Percentiles rank a stretch among this genome's conserved stretches.
phyloP scores from a whole-genome alignment of 2,113 vertebrate species.

The Arenaria interpres region DNA sequence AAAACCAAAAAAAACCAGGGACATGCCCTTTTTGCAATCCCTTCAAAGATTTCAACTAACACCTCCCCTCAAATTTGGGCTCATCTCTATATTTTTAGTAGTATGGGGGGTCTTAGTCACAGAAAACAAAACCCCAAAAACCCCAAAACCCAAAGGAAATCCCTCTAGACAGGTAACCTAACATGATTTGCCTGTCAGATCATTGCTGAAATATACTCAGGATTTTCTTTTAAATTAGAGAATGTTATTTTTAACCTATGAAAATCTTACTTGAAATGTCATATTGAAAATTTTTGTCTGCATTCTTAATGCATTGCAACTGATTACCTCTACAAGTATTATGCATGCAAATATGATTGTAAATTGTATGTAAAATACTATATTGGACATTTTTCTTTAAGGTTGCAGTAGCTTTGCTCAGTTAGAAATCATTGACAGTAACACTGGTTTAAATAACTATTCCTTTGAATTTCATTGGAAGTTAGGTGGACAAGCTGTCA shows the following conservation, averaged over 20 bases:
- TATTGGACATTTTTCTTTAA: neutral
- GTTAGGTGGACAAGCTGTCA: neutral
- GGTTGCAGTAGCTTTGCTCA: neutral
- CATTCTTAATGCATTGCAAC: neutral
- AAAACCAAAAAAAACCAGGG: neutral
- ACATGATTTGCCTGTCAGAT: neutral
- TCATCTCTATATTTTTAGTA: neutral
- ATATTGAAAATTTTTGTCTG: neutral
- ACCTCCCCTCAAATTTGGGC: neutral
- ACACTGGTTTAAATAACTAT: neutral
- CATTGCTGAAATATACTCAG: neutral
- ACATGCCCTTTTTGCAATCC: fast-evolving
- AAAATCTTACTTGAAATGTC: neutral
- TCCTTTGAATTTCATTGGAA: neutral
- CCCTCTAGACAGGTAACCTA: neutral
- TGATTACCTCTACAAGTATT: neutral
- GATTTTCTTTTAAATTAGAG: neutral
- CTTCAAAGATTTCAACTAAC: neutral
- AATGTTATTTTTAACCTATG: neutral
- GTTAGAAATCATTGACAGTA: neutral
- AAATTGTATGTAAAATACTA: neutral
- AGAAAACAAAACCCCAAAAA: neutral
- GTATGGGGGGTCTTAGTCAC: neutral
- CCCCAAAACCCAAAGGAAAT: neutral
- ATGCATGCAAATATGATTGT: neutral